phyloP scores from a whole-genome alignment of 1,140 invertebrate species.

The Stratiolaelaps scimitus region DNA sequence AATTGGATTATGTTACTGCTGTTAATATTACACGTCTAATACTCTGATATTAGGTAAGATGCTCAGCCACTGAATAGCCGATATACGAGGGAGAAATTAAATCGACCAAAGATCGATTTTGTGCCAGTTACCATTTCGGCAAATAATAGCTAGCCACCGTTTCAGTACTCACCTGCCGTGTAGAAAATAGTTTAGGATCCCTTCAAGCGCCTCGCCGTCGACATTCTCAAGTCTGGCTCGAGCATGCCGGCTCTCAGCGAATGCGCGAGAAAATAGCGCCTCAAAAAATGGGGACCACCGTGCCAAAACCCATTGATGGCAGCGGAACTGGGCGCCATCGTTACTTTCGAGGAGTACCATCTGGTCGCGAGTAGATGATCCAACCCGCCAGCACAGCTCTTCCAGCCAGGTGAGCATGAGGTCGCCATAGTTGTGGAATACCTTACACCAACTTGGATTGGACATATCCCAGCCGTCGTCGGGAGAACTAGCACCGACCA shows the following conservation, averaged over 20 bases:
- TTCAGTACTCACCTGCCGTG: neutral
- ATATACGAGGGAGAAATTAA: too few relatives aligned
- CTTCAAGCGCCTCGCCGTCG: conserved; percentile 18
- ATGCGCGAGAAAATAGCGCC: conserved; percentile 7
- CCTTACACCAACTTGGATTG: conserved; percentile 16
- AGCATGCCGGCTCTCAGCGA: conserved; percentile 10
- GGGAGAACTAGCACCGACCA: too few relatives aligned
- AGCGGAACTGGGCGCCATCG: conserved; percentile 19
- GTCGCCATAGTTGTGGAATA: conserved; percentile 26
- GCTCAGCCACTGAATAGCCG: too few relatives aligned
- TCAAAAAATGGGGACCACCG: conserved; percentile 22
- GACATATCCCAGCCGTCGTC: neutral
- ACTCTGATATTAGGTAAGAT: too few relatives aligned
- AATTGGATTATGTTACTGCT: too few relatives aligned
- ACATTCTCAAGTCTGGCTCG: conserved; percentile 24
- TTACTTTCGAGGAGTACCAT: conserved; percentile 27
- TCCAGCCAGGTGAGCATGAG: conserved; percentile 28
- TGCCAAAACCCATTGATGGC: conserved; percentile 21
- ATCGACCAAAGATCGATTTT: too few relatives aligned
- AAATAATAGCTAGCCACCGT: too few relatives aligned
- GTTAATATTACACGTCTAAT: too few relatives aligned
- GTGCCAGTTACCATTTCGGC: too few relatives aligned
- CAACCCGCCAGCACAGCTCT: conserved; percentile 20
- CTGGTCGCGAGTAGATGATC: conserved; percentile 1
- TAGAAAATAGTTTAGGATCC: conserved; percentile 10